Percentiles rank a stretch among this genome's conserved stretches.
These are phyloP conservation scores for Tachystola acroxantha DNA, from an alignment of 2,888 invertebrate genomes.

Conservation along the genomic window DNA sequence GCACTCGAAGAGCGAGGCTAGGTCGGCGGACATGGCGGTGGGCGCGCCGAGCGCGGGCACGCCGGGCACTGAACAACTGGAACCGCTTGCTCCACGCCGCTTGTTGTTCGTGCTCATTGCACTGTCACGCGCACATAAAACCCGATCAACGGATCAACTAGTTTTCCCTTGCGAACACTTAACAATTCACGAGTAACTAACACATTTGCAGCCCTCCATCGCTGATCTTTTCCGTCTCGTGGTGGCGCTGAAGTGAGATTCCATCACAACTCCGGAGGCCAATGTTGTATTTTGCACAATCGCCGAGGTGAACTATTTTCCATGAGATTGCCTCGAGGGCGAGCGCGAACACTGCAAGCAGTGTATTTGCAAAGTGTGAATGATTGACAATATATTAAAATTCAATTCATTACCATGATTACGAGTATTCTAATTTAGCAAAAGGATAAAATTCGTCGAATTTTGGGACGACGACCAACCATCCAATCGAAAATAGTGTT, in stretches of 20 bases:
- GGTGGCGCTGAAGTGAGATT: slow-evolving; percentile 51
- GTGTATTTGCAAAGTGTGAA: slow-evolving; percentile 8
- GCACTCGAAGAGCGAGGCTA: slow-evolving; percentile 95
- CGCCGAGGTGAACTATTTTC: slow-evolving; percentile 26
- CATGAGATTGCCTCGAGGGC: slow-evolving; percentile 27
- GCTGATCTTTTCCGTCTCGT: slow-evolving; percentile 60
- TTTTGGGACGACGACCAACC: slow-evolving; percentile 40
- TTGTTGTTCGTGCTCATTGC: slow-evolving; percentile 77
- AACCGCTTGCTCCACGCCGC: slow-evolving; percentile 74
- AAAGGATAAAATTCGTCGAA: slow-evolving; percentile 44
- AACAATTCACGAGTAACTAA: slow-evolving; percentile 5
- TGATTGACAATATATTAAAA: slow-evolving; percentile 9
- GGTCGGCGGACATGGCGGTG: slow-evolving; percentile 87
- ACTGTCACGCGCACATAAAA: slow-evolving; percentile 68
- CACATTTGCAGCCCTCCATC: slow-evolving; percentile 70
- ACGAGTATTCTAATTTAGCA: slow-evolving; percentile 46
- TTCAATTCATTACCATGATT: too few relatives aligned
- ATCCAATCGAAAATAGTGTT: slow-evolving; percentile 47
- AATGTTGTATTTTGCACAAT: slow-evolving; percentile 37
- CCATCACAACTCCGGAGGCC: slow-evolving; percentile 62
- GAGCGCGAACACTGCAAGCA: slow-evolving; percentile 18
- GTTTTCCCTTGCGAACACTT: slow-evolving; percentile 27
- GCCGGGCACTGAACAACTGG: slow-evolving; percentile 73
- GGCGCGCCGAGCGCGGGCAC: slow-evolving; percentile 77
- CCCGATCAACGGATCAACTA: slow-evolving; percentile 50